phyloP scores from a whole-genome alignment of 2,797 vertebrate genomes.

The Sparidentex hasta region DNA sequence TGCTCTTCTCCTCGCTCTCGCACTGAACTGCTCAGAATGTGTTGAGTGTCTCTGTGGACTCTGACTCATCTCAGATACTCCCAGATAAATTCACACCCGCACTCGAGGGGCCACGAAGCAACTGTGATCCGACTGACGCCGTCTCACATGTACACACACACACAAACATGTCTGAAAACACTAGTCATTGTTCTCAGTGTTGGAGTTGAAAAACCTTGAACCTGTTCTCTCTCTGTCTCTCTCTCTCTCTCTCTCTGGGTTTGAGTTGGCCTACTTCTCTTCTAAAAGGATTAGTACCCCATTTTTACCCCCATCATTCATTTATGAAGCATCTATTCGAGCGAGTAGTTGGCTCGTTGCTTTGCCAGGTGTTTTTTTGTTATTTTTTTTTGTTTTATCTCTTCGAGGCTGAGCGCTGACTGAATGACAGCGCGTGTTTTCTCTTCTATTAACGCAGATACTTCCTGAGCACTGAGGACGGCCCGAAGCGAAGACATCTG shows the following conservation, averaged over 20 bases:
- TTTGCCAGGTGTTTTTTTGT: not conserved
- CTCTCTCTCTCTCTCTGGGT: not conserved
- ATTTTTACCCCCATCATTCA: constrained; percentile 32
- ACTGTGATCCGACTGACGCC: constrained; percentile 20
- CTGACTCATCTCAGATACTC: constrained; percentile 46
- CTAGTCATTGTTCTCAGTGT: not conserved
- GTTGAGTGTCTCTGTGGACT: not conserved
- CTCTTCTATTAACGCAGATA: constrained; percentile 84
- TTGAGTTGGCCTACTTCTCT: constrained; percentile 38
- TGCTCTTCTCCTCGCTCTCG: not conserved
- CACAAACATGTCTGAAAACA: constrained; percentile 17
- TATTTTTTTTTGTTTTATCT: not conserved
- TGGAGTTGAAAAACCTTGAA: not conserved
- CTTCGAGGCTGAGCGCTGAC: too few relatives aligned
- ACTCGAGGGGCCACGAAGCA: not conserved
- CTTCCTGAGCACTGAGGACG: constrained; percentile 97
- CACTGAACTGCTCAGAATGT: constrained; percentile 12
- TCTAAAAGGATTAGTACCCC: constrained; percentile 11
- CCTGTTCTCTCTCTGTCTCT: not conserved
- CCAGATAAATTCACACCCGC: constrained; percentile 42
- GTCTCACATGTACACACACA: constrained; percentile 31
- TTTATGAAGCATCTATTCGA: constrained; percentile 47
- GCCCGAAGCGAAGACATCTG: constrained; percentile 91
- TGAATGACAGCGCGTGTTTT: not conserved
- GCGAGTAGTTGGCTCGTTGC: not conserved